phyloP scores from a whole-genome alignment of 2,888 invertebrate genomes.

The Gandaritis pyraliata region DNA sequence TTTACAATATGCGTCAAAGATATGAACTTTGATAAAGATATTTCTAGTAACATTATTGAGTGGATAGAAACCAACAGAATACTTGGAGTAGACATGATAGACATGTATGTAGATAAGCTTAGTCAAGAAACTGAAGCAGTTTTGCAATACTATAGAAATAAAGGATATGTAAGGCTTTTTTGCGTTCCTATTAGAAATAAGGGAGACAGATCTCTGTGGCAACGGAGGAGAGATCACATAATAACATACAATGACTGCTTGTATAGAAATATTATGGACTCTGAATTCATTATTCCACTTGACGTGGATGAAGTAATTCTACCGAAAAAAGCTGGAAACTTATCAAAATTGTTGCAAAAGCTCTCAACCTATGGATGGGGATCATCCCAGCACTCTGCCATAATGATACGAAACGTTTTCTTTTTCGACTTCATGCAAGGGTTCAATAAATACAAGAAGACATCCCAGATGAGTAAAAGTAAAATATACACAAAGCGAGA shows the following conservation, averaged over 20 bases:
- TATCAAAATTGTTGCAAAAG: conserved; percentile 83
- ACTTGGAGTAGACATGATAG: conserved; percentile 87
- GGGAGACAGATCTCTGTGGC: conserved; percentile 80
- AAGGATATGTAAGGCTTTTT: conserved; percentile 77
- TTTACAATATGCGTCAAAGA: conserved; percentile 90
- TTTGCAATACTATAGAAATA: conserved; percentile 81
- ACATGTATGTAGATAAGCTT: conserved; percentile 86
- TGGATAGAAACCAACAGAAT: conserved; percentile 89
- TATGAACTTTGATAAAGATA: conserved; percentile 86
- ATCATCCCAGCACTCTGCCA: conserved; percentile 82
- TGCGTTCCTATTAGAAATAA: conserved; percentile 81
- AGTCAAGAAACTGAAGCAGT: conserved; percentile 81
- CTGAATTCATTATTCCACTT: conserved; percentile 87
- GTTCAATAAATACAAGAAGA: conserved; percentile 53
- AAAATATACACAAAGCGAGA: conserved; percentile 73
- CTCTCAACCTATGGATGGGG: conserved; percentile 71
- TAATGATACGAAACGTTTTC: conserved; percentile 88
- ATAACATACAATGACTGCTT: conserved; percentile 91
- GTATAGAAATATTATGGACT: conserved; percentile 87
- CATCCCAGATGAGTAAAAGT: conserved; percentile 49
- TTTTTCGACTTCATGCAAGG: conserved; percentile 85
- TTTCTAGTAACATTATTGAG: conserved; percentile 86
- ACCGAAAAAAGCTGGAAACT: conserved; percentile 84
- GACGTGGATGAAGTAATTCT: conserved; percentile 90
- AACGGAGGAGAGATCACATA: conserved; percentile 88